Conservation (phyloP, 2,888 invertebrate genomes). For the Mythimna ferrago region DNA sequence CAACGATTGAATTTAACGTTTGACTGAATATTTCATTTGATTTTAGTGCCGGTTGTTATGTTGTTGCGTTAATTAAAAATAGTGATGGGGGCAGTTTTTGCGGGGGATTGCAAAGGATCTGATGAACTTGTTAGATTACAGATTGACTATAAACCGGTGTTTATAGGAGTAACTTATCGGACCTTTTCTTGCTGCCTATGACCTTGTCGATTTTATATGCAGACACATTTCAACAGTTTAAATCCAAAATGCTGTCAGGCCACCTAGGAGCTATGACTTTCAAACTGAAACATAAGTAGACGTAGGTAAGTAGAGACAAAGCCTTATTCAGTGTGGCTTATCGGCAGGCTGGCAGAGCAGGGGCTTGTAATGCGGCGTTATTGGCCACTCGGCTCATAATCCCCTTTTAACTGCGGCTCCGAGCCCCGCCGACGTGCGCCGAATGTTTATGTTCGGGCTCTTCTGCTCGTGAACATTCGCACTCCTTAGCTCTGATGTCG, state of each 20-base stretch:
- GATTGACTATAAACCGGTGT: conserved; percentile 11
- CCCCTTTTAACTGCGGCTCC: conserved; percentile 88
- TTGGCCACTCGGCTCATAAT: conserved; percentile 88
- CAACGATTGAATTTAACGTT: conserved; percentile 88
- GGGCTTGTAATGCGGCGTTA: conserved; percentile 79
- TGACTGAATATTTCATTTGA: conserved; percentile 78
- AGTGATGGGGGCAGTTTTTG: conserved; percentile 49
- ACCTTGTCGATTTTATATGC: background rate
- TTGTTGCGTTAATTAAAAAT: conserved; percentile 68
- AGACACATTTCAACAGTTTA: background rate
- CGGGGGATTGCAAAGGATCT: conserved; percentile 23
- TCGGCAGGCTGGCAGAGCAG: conserved; percentile 70
- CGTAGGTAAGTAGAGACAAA: conserved; percentile 70
- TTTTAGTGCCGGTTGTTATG: conserved; percentile 71
- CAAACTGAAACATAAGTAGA: conserved; percentile 41
- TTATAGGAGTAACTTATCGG: conserved; percentile 11
- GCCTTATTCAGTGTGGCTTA: conserved; percentile 78
- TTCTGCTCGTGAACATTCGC: conserved; percentile 83
- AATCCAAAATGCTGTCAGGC: background rate
- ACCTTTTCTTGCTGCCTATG: background rate
- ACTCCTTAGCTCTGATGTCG: conserved; percentile 79
- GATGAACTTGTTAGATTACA: conserved; percentile 19
- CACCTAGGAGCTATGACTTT: conserved; percentile 11
- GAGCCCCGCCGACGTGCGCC: conserved; percentile 80
- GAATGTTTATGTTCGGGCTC: conserved; percentile 79